Base-by-base conservation (phyloP, 2,888 invertebrate species). In the Epinotia nisella region DNA sequence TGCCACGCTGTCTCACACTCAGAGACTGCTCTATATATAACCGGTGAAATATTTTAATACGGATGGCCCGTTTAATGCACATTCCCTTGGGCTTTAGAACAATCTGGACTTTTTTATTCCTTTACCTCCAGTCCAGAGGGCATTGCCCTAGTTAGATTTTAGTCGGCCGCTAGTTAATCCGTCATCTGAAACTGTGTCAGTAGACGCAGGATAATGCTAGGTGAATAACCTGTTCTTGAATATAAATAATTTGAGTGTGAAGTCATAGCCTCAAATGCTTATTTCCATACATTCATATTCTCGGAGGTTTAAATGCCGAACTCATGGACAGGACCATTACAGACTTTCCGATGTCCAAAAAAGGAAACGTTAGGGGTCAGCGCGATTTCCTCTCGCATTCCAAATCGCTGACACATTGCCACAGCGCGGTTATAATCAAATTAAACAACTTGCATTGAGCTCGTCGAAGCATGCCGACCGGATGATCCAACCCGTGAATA, bases 1-100 rank as follows among this genome's bases (percentile, higher is more conserved):
- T 92, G 92, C 93, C 93, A 93, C 90, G 92, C 93, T 87, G 93
- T 93, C 93, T 93, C 91, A 90, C 89, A 89, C 85, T 85, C 90
- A 92, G 91, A 90, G 90, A 87, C 87, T 85, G 88, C 85, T 91
- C 92, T 92, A 93, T 90, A 90, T 92, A 93, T 93, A 93, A 81
- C 80, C 86, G 87, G 85, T 86, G 89, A 91, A 92, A 92, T 93
- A 93, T 93, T 93, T 93, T 91, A 92, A 93, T 93, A 91, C 90
- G 87, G 88, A 90, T 91, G 89, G 90, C 90, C 87, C 88, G 90
- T 90, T 91, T 90, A 89, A 90, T 91, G 87, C 87, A 90, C 91
- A 91, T 91, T 91, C 91, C 88, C 85, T 80, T 85, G 80, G 85
- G 85, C 86, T 89, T 87, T 84, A 79, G 81, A 85, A 86, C 86